These are phyloP conservation scores for Tribolium madens DNA, from an alignment of 1,140 invertebrate genomes.

Conservation along the genomic window DNA sequence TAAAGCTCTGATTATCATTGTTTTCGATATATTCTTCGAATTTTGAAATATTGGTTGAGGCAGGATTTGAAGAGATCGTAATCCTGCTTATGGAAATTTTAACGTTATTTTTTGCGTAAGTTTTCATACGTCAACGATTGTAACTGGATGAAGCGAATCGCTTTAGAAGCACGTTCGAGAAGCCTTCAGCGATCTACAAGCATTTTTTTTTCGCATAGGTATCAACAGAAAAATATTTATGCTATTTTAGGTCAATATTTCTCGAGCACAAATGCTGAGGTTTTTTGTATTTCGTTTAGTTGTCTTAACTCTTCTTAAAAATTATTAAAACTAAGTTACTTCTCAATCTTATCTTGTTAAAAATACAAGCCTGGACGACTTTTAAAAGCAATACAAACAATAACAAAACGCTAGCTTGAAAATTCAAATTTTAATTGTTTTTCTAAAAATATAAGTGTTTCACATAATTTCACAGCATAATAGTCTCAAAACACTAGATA, in stretches of 20 bases:
- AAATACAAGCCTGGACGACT: too few species aligned
- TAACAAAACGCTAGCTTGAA: too few species aligned
- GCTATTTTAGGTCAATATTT: neutral
- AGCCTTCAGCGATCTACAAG: neutral
- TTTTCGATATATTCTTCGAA: constrained; percentile 12
- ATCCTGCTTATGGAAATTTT: constrained; percentile 24
- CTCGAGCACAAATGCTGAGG: neutral
- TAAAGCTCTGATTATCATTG: neutral
- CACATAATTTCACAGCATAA: too few species aligned
- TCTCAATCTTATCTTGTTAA: too few species aligned
- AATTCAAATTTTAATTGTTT: too few species aligned
- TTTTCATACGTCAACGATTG: constrained; percentile 22
- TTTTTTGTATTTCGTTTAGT: neutral
- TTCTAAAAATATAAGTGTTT: too few species aligned
- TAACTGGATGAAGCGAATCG: constrained; percentile 15
- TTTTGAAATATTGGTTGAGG: constrained; percentile 12
- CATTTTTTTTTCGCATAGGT: neutral
- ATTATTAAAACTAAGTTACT: neutral
- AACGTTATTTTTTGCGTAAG: constrained; percentile 7
- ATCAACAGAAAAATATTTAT: constrained; percentile 11
- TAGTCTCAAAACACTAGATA: too few species aligned
- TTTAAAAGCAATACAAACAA: too few species aligned
- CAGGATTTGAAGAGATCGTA: neutral
- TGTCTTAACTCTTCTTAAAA: neutral
- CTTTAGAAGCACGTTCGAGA: neutral